These are phyloP conservation scores for Hapalemur alaotrensis DNA, from an alignment of 2,797 vertebrate species.

Conservation along the genomic window DNA sequence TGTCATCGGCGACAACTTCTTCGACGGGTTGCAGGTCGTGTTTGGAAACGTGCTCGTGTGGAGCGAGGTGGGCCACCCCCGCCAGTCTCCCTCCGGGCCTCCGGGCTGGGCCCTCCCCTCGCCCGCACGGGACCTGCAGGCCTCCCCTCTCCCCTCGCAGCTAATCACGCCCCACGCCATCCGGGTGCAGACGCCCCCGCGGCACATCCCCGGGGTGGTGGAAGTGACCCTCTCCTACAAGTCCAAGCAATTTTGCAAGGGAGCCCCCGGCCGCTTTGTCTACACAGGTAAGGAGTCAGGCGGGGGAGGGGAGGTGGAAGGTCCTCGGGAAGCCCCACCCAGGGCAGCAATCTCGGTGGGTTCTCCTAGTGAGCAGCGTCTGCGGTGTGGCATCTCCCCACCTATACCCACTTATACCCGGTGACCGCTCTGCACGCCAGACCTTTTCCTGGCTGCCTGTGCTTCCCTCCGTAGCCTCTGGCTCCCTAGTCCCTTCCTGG, in stretches of 20 bases:
- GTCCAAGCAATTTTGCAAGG: slow-evolving; percentile 98
- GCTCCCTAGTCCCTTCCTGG: not conserved
- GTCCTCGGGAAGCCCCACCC: not conserved
- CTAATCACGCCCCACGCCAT: slow-evolving; percentile 97
- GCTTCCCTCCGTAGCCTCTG: not conserved
- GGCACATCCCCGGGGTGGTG: slow-evolving; percentile 96
- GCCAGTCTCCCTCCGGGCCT: slow-evolving; percentile 15
- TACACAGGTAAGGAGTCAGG: slow-evolving; percentile 91
- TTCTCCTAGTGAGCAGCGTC: rapidly evolving
- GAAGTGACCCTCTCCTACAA: slow-evolving; percentile 98
- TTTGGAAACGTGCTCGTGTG: slow-evolving; percentile 96
- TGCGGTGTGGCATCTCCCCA: not conserved
- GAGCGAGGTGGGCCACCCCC: slow-evolving; percentile 90
- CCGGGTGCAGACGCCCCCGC: slow-evolving; percentile 95
- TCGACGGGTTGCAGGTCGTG: slow-evolving; percentile 96
- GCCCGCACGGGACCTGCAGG: slow-evolving; percentile 9
- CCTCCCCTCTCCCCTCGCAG: slow-evolving; percentile 81
- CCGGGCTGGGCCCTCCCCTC: slow-evolving; percentile 19
- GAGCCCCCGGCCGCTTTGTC: slow-evolving; percentile 94
- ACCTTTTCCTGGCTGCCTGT: not conserved
- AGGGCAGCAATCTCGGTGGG: rapidly evolving
- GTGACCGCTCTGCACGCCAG: rapidly evolving
- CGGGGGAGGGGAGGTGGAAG: not conserved
- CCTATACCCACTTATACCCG: not conserved
- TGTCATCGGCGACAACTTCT: slow-evolving; percentile 98